phyloP scores from a whole-genome alignment of 2,888 invertebrate genomes.

The Eubasilissa splendida region DNA sequence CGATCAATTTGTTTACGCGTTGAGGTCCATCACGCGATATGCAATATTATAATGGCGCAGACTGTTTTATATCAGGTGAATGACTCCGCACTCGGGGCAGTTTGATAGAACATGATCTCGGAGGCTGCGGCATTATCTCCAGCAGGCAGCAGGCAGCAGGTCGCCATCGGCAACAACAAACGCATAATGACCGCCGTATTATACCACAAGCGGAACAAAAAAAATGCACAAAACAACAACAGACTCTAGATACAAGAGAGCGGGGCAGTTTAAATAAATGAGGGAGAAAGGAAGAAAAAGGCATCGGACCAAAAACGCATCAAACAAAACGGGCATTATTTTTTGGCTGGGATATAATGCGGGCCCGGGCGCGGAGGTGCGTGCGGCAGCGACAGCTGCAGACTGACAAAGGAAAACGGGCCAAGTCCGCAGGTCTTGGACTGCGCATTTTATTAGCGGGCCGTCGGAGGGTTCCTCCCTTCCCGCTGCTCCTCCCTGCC shows the following conservation, averaged over 20 bases:
- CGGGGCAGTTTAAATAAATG: constrained; percentile 24
- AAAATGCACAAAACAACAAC: constrained; percentile 33
- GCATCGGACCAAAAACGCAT: constrained; percentile 36
- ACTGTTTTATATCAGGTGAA: constrained; percentile 39
- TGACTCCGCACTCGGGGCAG: constrained; percentile 22
- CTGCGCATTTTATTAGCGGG: not conserved
- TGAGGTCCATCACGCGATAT: constrained; percentile 16
- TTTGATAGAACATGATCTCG: constrained; percentile 38
- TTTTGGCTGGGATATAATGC: constrained; percentile 33
- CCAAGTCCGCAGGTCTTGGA: not conserved
- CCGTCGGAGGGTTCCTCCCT: too few species aligned
- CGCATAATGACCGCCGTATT: constrained; percentile 41
- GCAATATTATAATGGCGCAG: constrained; percentile 11
- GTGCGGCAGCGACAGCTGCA: constrained; percentile 37
- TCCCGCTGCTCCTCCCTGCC: too few species aligned
- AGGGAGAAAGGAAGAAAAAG: constrained; percentile 28
- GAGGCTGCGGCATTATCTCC: constrained; percentile 1
- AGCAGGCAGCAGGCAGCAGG: constrained; percentile 7
- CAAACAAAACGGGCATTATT: constrained; percentile 42
- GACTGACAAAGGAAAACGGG: not conserved
- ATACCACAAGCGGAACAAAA: constrained; percentile 36
- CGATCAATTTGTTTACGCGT: not conserved
- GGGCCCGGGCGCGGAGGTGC: constrained; percentile 28
- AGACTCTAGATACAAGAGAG: constrained; percentile 37
- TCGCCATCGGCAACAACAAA: constrained; percentile 39